Conservation (phyloP, 2,888 invertebrate species). For the Drosophila merina region DNA sequence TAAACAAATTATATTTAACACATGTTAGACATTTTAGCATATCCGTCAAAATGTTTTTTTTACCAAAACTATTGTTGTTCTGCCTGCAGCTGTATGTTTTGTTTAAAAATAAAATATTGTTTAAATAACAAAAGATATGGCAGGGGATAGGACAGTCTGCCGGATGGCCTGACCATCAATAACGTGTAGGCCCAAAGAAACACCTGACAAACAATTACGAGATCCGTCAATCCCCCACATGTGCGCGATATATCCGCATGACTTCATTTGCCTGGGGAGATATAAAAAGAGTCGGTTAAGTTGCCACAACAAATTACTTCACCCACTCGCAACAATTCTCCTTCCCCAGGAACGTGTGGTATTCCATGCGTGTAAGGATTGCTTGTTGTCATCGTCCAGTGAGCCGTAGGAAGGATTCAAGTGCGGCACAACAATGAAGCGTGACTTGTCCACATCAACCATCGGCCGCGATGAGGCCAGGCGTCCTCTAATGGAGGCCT, state of each 20-base stretch:
- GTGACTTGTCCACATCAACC: conserved; percentile 86
- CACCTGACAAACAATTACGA: conserved; percentile 32
- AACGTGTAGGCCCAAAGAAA: conserved; percentile 21
- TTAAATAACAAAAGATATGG: conserved; percentile 31
- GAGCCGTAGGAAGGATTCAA: conserved; percentile 40
- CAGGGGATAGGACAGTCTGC: conserved; percentile 13
- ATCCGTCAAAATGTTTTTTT: not conserved
- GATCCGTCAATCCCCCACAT: conserved; percentile 30
- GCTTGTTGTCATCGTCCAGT: conserved; percentile 63
- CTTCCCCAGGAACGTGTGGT: conserved; percentile 63
- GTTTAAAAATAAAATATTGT: conserved; percentile 41
- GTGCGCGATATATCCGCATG: conserved; percentile 29
- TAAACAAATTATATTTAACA: not conserved
- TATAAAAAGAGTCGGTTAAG: conserved; percentile 16
- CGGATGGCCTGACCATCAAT: not conserved
- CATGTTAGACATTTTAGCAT: not conserved
- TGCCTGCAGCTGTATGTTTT: conserved; percentile 10
- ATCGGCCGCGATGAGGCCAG: conserved; percentile 86
- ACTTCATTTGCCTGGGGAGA: conserved; percentile 41
- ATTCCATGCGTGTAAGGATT: conserved; percentile 75
- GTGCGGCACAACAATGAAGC: conserved; percentile 69
- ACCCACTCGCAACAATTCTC: not conserved
- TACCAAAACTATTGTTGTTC: not conserved
- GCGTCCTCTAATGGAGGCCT: conserved; percentile 86
- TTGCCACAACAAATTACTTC: conserved; percentile 13